Base-by-base conservation (phyloP, 2,888 invertebrate genomes). In the Theristus sp. region DNA sequence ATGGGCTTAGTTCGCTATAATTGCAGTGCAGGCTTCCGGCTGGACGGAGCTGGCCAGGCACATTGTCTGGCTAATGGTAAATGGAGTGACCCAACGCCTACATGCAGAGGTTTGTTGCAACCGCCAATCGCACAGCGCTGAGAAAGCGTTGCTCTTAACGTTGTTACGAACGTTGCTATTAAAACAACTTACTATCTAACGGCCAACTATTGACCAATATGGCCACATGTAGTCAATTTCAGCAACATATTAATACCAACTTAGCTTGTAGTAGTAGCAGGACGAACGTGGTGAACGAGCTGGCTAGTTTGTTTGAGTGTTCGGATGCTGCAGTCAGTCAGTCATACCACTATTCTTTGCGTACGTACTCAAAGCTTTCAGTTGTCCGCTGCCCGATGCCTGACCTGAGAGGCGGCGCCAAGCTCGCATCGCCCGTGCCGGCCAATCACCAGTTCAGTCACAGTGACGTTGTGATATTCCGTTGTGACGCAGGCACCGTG, bases 401-500 rank as follows among this genome's bases (percentile, higher is more conserved):
- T n/a, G 61, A 57, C 26, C 24, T 61, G 2, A 49, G 58, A 6
- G 20, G 3, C 1, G 58, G 61, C n/a, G 57, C 47, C n/a, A 22
- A 46, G 30, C 46, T 61, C 27, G 58, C 25, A 22, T 20, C 54
- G 10, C 27, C 54, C 27, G 54, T 25, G 13, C 38, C 2, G 2
- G 31, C 24, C 85, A 59, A 60, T 26, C 58, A 61, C 29, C 30
- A 84, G 13, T 87, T 84, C 77, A 82, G 85, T 66, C 86, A 86
- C 20, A 87, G 88, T 0, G 87, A 88, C 75, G 83, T 87, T 59
- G 83, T 88, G 29, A 86, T 87, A 74, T 86, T 87, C 78, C 86
- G 85, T 73, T 89, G 89, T 75, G 84, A 86, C 75, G 83, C 85
- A 13, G 87, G 87, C 67, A 87, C 83, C 75, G 87, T 89, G 81